Evolutionary conservation across 2,797 vertebrate genomes (phyloP).

Genomic region (Hyperoplus immaculatus): DNA sequence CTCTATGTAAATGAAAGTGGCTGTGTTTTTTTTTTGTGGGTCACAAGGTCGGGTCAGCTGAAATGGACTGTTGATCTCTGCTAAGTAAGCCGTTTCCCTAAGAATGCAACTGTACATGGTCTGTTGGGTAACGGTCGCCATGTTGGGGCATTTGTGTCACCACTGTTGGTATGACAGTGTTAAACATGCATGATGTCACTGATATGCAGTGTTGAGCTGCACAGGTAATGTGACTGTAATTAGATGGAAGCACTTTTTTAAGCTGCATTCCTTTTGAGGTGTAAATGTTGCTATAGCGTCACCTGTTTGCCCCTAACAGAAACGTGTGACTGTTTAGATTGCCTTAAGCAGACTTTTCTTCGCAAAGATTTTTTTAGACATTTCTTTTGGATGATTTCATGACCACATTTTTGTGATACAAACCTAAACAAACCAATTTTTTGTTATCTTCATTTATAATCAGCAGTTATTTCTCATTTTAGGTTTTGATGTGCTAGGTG

Average conservation of each 20-base stretch:
- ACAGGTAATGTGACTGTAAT: background rate
- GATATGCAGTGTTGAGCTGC: background rate
- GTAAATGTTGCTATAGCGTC: background rate
- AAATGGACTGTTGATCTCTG: constrained; percentile 51
- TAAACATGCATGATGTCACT: background rate
- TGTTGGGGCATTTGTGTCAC: constrained; percentile 7
- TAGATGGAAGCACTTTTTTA: background rate
- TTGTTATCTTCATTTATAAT: background rate
- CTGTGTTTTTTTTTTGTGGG: constrained; percentile 12
- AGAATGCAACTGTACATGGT: constrained; percentile 15
- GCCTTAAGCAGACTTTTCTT: background rate
- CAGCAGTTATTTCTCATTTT: background rate
- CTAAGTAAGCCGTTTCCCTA: constrained; percentile 29
- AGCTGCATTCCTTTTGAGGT: background rate
- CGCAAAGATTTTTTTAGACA: background rate
- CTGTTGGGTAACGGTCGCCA: background rate
- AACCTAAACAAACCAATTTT: background rate
- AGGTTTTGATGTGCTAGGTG: too few relatives aligned
- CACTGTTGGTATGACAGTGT: constrained; percentile 15
- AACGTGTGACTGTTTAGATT: background rate
- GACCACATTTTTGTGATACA: background rate
- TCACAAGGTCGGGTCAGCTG: constrained; percentile 62
- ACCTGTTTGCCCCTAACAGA: background rate
- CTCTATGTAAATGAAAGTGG: constrained; percentile 70
- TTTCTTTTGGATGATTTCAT: background rate